Evolutionary conservation across 2,888 invertebrate species (phyloP).

Genomic region (Oxycera nigricornis): DNA sequence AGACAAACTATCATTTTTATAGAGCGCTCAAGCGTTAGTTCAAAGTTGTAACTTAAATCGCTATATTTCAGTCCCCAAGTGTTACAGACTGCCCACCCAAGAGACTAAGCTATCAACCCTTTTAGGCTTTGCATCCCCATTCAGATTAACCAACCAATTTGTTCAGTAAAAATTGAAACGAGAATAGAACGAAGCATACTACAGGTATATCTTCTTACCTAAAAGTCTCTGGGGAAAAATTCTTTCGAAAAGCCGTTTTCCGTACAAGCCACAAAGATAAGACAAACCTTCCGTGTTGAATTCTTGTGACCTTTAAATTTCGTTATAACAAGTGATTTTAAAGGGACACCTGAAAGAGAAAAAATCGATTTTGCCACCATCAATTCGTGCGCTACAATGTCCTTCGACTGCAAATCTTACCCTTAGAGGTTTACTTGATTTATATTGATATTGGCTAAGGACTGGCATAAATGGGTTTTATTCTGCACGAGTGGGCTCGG

Average conservation of each 20-base stretch:
- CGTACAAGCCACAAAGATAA: background rate
- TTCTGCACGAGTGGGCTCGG: constrained; percentile 44
- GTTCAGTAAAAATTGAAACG: background rate
- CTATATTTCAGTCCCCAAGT: background rate
- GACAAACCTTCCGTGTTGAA: background rate
- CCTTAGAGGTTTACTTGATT: constrained; percentile 44
- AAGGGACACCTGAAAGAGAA: constrained; percentile 5
- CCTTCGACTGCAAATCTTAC: constrained; percentile 38
- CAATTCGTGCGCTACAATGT: constrained; percentile 10
- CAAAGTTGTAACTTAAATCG: background rate
- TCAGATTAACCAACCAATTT: background rate
- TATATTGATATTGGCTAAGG: constrained; percentile 43
- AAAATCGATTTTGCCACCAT: background rate
- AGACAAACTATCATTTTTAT: too few species aligned
- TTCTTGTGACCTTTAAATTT: background rate
- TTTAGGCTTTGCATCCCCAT: background rate
- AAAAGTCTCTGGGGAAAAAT: background rate
- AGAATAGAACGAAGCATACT: background rate
- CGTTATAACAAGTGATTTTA: background rate
- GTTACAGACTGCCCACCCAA: too few species aligned
- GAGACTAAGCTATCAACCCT: background rate
- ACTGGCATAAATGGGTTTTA: constrained; percentile 45
- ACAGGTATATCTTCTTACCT: background rate
- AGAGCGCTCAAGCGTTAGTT: too few species aligned
- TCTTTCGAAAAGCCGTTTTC: background rate